Evolutionary conservation across 2,797 vertebrate species (phyloP), one percentile per base, ranked within the genome.

Genomic region (Tiaroga cobitis): DNA sequence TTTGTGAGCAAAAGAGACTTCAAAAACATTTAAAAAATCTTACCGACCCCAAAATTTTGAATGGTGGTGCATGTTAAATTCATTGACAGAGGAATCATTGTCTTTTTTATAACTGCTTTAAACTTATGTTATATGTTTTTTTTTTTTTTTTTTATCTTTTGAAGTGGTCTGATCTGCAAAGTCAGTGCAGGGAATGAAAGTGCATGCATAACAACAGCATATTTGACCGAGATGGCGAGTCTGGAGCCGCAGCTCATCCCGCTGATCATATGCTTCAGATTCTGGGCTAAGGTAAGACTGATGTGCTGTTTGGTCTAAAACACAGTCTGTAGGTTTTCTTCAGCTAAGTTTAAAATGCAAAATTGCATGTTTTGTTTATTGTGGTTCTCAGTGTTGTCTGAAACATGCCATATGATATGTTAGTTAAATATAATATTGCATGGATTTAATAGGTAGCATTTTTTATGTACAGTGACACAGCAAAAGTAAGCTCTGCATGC

Each of bases 171-270:
- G 89, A 86, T 96, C 90, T 99, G 98, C 95, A 97, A 96, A 97
- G 96, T 99, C 91, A 98, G 98, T 78, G 97, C 97, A 72, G 97
- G 98, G 84, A 99, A 99, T 93, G 97, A 98, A 92, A 97, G 95
- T 2, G 97, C 97, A 3, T 97, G 93, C 92, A 93, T 97, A 73
- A 98, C 97, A 82, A 96, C 97, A 83, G 93, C 95, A 74, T 97
- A 96, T 90, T 94, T 99, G 89, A 90, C 95, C 76, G 87, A 95
- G 3, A 91, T 99, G 72, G 95, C 92, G 83, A 94, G 89, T 69
- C 90, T 90, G 56, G 96, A 99, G 86, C 93, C 89, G 80, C 92
- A 92, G 86, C 89, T 98, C 5, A 86, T 94, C 83, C 94, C 96
- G 29, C 92, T 99, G 92, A 96, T 97, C 85, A 85, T 96, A 91